Base-by-base conservation (phyloP, 2,797 vertebrate genomes). In the Pseudochromis fuscus region DNA sequence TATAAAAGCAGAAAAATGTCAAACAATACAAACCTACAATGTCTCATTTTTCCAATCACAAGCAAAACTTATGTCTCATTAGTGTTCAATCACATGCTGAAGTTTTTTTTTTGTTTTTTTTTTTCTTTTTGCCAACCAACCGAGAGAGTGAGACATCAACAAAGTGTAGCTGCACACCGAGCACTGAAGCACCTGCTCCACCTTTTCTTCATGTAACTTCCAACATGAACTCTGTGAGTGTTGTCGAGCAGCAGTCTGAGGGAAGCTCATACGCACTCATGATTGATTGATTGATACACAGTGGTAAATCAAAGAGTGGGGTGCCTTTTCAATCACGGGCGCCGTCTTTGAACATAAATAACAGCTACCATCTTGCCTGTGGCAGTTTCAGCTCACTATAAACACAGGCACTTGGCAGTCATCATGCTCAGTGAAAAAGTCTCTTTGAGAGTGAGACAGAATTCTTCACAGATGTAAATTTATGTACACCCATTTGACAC, bases 401-500 rank as follows among this genome's bases (percentile, higher is more conserved):
- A 91, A 87, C 65, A 55, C 44, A 19, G 58, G 19, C 67, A 30
- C 76, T 83, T 82, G 85, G 63, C 78, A 82, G 74, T 52, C 52
- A 10, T 68, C 25, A 12, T 19, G 61, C 30, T 28, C 31, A 25
- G 27, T 16, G 63, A 69, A 62, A 76, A 73, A 7, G 52, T 84
- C 67, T 70, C 38, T 74, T 45, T 25, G 30, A 73, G 51, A 77
- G 25, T 10, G 58, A 80, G 60, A 81, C 46, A 35, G 62, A 81
- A 82, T 68, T 81, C 71, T 69, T 82, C 64, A 74, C 63, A 76
- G 72, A 88, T 79, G 67, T 64, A 87, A 91, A 92, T 90, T 72
- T 88, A 89, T 90, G 89, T 81, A 87, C 86, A 75, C 85, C 88
- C 76, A 75, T 90, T 85, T 87, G 77, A 90, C 86, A 86, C 75